Percentiles rank a stretch among this genome's conserved stretches.
phyloP scores from a whole-genome alignment of 2,888 invertebrate species.

The Microctonus aethiopoides region DNA sequence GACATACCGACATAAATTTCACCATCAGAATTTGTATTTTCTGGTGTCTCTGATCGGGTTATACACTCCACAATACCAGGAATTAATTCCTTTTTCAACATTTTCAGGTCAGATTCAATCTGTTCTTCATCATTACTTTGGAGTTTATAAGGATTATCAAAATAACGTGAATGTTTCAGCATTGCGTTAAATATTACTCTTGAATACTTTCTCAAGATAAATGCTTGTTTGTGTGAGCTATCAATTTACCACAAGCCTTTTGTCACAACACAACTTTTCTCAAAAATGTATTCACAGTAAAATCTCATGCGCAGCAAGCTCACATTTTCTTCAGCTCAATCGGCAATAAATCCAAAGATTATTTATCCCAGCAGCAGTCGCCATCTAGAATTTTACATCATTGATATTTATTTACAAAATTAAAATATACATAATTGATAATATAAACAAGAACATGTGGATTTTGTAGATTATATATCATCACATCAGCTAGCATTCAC shows the following conservation, averaged over 20 bases:
- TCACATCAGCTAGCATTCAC: too few relatives aligned
- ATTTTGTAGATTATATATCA: too few relatives aligned
- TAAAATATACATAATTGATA: background rate
- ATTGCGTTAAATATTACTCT: background rate
- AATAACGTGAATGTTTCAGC: conserved; percentile 34
- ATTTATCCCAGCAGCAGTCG: background rate
- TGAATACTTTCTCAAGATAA: background rate
- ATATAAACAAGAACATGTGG: too few relatives aligned
- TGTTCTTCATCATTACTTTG: background rate
- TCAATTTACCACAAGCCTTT: background rate
- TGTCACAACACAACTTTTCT: background rate
- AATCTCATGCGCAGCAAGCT: background rate
- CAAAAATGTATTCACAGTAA: too few relatives aligned
- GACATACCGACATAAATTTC: conserved; percentile 47
- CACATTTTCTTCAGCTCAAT: background rate
- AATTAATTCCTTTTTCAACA: conserved; percentile 35
- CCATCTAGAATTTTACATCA: background rate
- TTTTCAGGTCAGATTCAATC: conserved; percentile 27
- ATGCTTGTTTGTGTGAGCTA: background rate
- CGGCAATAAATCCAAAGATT: background rate
- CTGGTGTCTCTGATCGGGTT: conserved; percentile 56
- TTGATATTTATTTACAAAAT: too few relatives aligned
- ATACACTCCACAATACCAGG: conserved; percentile 53
- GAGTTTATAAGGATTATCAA: conserved; percentile 34
- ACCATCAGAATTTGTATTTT: conserved; percentile 71